Evolutionary conservation across 2,888 invertebrate genomes (phyloP), one percentile per base, ranked within the genome.

Genomic region (Nebria brevicollis): DNA sequence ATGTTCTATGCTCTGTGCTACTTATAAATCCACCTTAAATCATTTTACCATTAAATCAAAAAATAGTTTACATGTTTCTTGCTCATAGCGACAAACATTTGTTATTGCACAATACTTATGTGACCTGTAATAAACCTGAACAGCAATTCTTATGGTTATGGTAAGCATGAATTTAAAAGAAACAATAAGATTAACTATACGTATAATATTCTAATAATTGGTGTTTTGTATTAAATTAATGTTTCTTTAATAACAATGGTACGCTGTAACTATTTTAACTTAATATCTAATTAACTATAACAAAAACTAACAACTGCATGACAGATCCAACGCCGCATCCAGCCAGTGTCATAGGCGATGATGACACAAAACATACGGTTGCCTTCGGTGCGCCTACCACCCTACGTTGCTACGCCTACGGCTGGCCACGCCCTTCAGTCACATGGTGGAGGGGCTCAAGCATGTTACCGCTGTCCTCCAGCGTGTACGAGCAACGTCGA

Each of bases 401-500:
- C 81, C 90, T 97, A 72, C 93, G 94, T 85, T 97, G 97, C 88
- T 94, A 94, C 85, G 95, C 95, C 64, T 93, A 95, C 88, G 97
- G 97, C 72, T 92, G 92, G 91, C 97, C 97, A 0, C 88, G 91
- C 82, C 97, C 97, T 0, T 89, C 91, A 74, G 94, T 97, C 73
- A 94, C 93, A 84, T 97, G 97, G 97, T 96, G 95, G 95, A 93
- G 94, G 82, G 95, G 95, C 72, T 92, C 93, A 68, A 90, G 91
- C 77, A 93, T 95, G 91, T 91, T 97, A 82, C 96, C 97, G 0
- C 90, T 94, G 84, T 91, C 92, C 84, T 93, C 93, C 83, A 90
- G 91, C 15, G 89, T 92, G 77, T 95, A 93, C 87, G 94, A 96
- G 87, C 94, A 95, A 83, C 91, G 93, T 82, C 91, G 93, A 77